These are phyloP conservation scores for Tyria jacobaeae DNA, from an alignment of 2,888 invertebrate genomes.

Conservation along the genomic window DNA sequence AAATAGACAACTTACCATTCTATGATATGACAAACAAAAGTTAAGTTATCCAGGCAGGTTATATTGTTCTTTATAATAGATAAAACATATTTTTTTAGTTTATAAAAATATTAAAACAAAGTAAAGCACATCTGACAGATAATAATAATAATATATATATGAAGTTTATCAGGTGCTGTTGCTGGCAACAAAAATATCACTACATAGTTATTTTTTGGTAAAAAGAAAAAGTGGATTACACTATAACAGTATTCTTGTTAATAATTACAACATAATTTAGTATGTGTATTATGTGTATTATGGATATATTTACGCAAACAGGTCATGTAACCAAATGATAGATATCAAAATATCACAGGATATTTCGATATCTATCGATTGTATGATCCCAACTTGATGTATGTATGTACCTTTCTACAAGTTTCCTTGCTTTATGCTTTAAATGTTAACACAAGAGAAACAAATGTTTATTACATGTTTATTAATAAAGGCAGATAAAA, in stretches of 20 bases:
- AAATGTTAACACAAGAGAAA: not conserved
- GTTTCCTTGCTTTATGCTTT: not conserved
- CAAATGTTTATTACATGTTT: not conserved
- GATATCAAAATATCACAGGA: too few relatives aligned
- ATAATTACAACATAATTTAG: not conserved
- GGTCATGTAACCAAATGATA: too few relatives aligned
- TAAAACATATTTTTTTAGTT: conserved; percentile 57
- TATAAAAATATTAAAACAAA: conserved; percentile 27
- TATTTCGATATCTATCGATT: not conserved
- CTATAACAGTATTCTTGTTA: not conserved
- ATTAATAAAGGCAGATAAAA: not conserved
- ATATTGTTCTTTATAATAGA: conserved; percentile 57
- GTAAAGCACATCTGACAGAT: conserved; percentile 18
- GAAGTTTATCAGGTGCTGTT: conserved; percentile 1
- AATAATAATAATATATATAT: conserved; percentile 19
- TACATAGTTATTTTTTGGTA: not conserved
- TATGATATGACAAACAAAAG: conserved; percentile 71
- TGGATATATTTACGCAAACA: too few relatives aligned
- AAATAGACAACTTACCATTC: conserved; percentile 51
- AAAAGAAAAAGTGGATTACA: not conserved
- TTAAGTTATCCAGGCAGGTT: too few relatives aligned
- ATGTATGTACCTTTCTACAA: not conserved
- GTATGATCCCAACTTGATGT: not conserved
- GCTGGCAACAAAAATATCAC: not conserved
- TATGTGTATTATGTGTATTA: not conserved